Evolutionary conservation across 1,140 invertebrate species (phyloP).

Genomic region (Conus ventricosus): DNA sequence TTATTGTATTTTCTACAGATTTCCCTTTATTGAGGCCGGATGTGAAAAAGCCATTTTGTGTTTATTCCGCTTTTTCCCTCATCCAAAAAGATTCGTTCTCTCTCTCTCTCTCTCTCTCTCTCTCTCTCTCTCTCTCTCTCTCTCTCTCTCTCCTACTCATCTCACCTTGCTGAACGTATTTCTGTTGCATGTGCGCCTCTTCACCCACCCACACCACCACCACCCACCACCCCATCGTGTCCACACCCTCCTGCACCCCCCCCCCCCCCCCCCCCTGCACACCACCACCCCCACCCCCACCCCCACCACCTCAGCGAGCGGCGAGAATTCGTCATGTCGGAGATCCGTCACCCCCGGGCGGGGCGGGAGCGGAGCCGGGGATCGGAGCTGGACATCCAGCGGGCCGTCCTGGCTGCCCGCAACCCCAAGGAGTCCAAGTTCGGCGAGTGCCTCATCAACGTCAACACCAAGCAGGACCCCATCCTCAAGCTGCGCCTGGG

Average conservation of each 20-base stretch:
- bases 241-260: neutral
- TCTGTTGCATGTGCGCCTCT: too few species aligned
- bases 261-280: neutral
- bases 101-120: too few species aligned
- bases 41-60: too few species aligned
- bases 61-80: too few species aligned
- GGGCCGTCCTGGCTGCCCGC: slow-evolving; percentile 55
- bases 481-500: slow-evolving; percentile 45
- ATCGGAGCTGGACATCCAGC: slow-evolving; percentile 51
- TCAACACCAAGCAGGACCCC: slow-evolving; percentile 59
- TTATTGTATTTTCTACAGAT: too few species aligned
- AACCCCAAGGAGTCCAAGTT: slow-evolving; percentile 60
- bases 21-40: too few species aligned
- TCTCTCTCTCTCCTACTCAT: too few species aligned
- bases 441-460: slow-evolving; percentile 57
- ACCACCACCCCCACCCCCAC: neutral
- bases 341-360: neutral
- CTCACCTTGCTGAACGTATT: too few species aligned
- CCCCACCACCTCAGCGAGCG: slow-evolving; percentile 17
- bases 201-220: too few species aligned
- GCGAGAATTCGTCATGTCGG: slow-evolving; percentile 30
- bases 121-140: too few species aligned
- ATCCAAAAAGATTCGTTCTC: too few species aligned
- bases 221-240: too few species aligned
- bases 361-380: slow-evolving; percentile 32